Evolutionary conservation across 2,797 vertebrate genomes (phyloP).

Genomic region (Thunnus albacares): DNA sequence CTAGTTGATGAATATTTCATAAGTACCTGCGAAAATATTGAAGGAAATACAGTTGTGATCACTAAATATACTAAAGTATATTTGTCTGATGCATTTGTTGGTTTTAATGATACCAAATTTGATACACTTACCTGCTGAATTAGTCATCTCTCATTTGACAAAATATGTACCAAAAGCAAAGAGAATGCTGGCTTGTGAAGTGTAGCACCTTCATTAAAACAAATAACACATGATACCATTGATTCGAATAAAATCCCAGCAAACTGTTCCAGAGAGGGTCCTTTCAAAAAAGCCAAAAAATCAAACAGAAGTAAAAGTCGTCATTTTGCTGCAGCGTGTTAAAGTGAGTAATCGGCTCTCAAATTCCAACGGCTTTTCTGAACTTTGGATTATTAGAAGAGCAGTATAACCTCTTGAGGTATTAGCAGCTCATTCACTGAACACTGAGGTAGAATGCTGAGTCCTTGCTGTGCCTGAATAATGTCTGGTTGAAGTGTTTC

Average conservation of each 20-base stretch:
- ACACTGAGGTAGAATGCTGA: slow-evolving; percentile 50
- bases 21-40: slow-evolving; percentile 32
- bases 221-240: background rate
- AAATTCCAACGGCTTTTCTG: slow-evolving; percentile 76
- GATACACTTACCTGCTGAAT: slow-evolving; percentile 55
- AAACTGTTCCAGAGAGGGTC: slow-evolving; percentile 16
- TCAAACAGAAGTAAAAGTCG: slow-evolving; percentile 23
- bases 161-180: slow-evolving; percentile 7
- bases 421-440: slow-evolving; percentile 51
- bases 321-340: slow-evolving; percentile 37
- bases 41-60: background rate
- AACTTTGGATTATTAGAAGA: slow-evolving; percentile 69
- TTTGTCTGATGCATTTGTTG: background rate
- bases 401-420: slow-evolving; percentile 55
- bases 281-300: slow-evolving; percentile 22
- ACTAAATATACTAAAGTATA: background rate
- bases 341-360: slow-evolving; percentile 74
- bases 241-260: slow-evolving; percentile 18
- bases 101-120: background rate
- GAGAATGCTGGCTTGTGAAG: background rate
- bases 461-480: slow-evolving; percentile 46
- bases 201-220: slow-evolving; percentile 19
- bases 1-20: background rate
- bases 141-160: slow-evolving; percentile 1
- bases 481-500: slow-evolving; percentile 36